Percentiles rank a stretch among this genome's conserved stretches.
phyloP scores from a whole-genome alignment of 2,797 vertebrate genomes.

The Coluber constrictor region DNA sequence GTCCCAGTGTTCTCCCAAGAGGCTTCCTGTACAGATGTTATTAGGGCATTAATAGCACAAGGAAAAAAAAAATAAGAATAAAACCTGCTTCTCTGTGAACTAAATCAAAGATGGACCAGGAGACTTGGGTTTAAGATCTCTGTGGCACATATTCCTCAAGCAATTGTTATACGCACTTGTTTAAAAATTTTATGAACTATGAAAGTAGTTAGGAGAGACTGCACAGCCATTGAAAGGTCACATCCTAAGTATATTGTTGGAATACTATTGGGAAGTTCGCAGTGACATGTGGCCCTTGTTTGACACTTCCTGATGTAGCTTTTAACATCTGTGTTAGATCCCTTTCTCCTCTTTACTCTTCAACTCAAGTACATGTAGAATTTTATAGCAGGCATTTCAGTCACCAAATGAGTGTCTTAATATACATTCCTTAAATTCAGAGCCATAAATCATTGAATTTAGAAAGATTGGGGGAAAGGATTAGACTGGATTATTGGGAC shows the following conservation, averaged over 20 bases:
- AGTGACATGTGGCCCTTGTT: constrained; percentile 25
- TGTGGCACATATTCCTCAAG: constrained; percentile 66
- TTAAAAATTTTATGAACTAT: constrained; percentile 72
- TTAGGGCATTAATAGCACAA: constrained; percentile 66
- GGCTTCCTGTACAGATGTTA: constrained; percentile 72
- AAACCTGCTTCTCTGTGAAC: constrained; percentile 59
- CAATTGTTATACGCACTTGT: constrained; percentile 72
- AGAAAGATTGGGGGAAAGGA: neutral
- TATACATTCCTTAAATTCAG: constrained; percentile 35
- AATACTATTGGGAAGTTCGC: constrained; percentile 54
- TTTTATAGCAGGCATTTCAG: constrained; percentile 7
- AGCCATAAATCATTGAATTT: constrained; percentile 21
- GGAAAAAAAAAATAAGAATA: neutral
- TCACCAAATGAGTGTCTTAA: constrained; percentile 6
- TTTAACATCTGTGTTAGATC: constrained; percentile 46
- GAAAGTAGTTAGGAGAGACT: constrained; percentile 67
- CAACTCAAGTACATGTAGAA: neutral
- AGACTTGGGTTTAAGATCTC: constrained; percentile 67
- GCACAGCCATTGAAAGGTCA: constrained; percentile 66
- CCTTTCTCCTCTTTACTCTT: neutral
- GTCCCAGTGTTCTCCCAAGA: constrained; percentile 62
- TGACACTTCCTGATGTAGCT: constrained; percentile 41
- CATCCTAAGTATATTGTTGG: constrained; percentile 65
- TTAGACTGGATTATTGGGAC: constrained; percentile 25
- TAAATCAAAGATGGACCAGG: constrained; percentile 65